These are phyloP conservation scores for Quadroppia sp. DNA, from an alignment of 2,888 invertebrate species.

Conservation along the genomic window DNA sequence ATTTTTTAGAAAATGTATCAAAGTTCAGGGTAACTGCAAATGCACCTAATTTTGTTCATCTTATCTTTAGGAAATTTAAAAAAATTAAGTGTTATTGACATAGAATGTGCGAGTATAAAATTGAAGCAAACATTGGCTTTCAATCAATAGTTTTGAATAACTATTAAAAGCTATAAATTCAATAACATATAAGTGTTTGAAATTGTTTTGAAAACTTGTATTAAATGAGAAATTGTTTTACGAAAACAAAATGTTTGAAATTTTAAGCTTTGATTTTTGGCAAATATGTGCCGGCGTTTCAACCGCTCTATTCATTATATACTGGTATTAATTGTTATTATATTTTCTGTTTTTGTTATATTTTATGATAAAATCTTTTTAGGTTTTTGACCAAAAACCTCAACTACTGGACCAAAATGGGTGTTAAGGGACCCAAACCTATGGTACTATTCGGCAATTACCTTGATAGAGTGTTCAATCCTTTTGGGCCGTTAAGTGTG, in stretches of 20 bases:
- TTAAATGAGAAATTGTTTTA: too few species aligned
- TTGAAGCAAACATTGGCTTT: too few species aligned
- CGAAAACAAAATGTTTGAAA: background rate
- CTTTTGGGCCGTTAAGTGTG: background rate
- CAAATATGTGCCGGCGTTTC: background rate
- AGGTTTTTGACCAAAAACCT: conserved; percentile 3
- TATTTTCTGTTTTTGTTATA: background rate
- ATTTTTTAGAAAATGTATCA: too few species aligned
- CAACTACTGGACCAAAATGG: conserved; percentile 1
- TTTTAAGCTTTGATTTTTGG: background rate
- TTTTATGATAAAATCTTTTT: background rate
- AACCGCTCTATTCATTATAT: background rate
- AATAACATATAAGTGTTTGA: too few species aligned
- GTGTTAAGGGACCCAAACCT: conserved; percentile 4
- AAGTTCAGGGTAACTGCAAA: too few species aligned
- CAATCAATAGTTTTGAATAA: too few species aligned
- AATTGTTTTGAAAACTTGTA: too few species aligned
- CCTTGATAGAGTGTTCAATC: background rate
- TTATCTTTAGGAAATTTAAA: too few species aligned
- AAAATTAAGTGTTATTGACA: too few species aligned
- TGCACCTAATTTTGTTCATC: too few species aligned
- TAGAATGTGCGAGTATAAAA: too few species aligned
- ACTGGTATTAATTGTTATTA: background rate
- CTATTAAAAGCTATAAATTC: too few species aligned
- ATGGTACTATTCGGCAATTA: background rate